Percentiles rank a stretch among this genome's conserved stretches.
phyloP scores from a whole-genome alignment of 1,140 invertebrate genomes.

The Trypoxylus dichotomus region DNA sequence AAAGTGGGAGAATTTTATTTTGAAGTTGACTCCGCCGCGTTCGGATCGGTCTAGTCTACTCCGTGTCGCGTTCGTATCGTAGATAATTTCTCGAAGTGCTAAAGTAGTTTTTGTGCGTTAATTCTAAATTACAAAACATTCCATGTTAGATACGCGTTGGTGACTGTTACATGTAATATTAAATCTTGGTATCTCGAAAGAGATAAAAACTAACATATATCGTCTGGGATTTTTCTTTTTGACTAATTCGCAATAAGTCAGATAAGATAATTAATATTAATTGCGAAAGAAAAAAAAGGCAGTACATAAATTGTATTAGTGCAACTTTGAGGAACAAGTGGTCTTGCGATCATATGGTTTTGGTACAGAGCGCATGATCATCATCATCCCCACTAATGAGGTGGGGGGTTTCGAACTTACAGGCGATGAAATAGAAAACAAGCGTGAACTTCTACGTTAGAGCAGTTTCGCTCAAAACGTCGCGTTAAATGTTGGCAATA shows the following conservation, averaged over 20 bases:
- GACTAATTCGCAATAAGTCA: background rate
- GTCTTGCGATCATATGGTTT: background rate
- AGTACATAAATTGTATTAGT: conserved; percentile 7
- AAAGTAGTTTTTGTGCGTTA: background rate
- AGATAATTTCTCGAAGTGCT: background rate
- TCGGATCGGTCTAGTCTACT: background rate
- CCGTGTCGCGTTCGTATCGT: background rate
- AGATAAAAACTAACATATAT: too few species aligned
- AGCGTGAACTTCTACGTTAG: background rate
- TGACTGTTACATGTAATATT: too few species aligned
- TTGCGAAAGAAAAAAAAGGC: background rate
- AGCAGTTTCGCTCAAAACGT: conserved; percentile 18
- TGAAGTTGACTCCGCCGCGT: background rate
- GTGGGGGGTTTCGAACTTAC: background rate
- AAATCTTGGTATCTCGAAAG: too few species aligned
- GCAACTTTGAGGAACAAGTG: conserved; percentile 1
- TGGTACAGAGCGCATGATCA: conserved; percentile 5
- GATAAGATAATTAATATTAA: background rate
- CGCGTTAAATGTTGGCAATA: conserved; percentile 9
- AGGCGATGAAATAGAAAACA: conserved; percentile 21
- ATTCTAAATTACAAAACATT: background rate
- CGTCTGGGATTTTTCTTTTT: background rate
- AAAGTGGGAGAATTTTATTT: conserved; percentile 11
- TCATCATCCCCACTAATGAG: background rate
- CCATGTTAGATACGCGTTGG: too few species aligned